These are phyloP conservation scores for Petrocephalus microphthalmus DNA, from an alignment of 2,113 vertebrate genomes.

Conservation along the genomic window DNA sequence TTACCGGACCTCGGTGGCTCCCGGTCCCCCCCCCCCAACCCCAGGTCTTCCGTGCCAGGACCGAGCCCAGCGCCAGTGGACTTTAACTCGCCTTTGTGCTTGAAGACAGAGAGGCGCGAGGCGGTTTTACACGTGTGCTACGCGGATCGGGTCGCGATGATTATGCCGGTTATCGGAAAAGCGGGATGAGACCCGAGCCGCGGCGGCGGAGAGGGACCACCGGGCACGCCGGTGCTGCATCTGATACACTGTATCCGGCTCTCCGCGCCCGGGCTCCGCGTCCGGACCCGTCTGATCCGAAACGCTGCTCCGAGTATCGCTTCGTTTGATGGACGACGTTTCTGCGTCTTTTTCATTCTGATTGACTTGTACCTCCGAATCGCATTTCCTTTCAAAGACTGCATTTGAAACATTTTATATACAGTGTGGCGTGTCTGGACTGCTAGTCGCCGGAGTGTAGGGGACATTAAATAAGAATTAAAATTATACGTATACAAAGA, in stretches of 20 bases:
- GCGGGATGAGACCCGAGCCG: background rate
- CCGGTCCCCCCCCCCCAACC: too few species aligned
- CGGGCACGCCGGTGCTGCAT: background rate
- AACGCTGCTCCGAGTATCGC: background rate
- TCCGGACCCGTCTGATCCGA: background rate
- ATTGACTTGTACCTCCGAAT: background rate
- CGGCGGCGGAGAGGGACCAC: background rate
- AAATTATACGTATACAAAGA: background rate
- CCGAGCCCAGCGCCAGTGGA: background rate
- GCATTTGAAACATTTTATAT: background rate
- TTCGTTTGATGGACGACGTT: background rate
- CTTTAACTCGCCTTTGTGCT: background rate
- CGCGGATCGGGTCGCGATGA: background rate
- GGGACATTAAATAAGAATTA: background rate
- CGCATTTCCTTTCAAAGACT: background rate
- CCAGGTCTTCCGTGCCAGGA: background rate
- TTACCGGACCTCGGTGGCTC: background rate
- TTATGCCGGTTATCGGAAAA: background rate
- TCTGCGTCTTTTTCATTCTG: background rate
- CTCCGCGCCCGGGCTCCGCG: background rate
- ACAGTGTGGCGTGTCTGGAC: background rate
- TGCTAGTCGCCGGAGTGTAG: background rate
- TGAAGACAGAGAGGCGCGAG: background rate
- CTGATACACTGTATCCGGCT: background rate
- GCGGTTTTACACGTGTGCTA: background rate